Base-by-base conservation (phyloP, 2,888 invertebrate genomes). In the Stenodera caucasica region DNA sequence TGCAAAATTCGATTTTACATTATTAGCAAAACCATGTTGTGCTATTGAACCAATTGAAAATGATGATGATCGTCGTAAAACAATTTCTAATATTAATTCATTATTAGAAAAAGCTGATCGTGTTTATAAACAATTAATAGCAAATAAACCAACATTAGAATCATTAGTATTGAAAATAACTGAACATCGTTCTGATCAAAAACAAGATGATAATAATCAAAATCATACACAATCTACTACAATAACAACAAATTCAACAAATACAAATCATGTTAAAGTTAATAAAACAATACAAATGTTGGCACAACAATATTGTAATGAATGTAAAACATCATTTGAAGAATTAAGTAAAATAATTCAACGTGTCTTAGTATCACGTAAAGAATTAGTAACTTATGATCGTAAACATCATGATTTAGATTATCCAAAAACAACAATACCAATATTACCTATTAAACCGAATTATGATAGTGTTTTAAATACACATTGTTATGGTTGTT, bases 1-100 rank as follows among this genome's bases (percentile, higher is more conserved):
- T 81, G 98, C 98, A 33, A 97, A 98, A 82, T 98, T 98, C 80
- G 98, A 99, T 82, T 95, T 96, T 81, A 94, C 93, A 9, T 84
- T 98, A 60, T 90, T 90, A 5, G 96, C 94, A 5, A 88, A 94
- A 21, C 92, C 95, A 0, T 96, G 95, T 76, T 98, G 95, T 80
- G 97, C 97, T 18, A 96, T 98, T 0, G 98, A 98, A 82, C 95
- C 96, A 11, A 97, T 98, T 21, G 96, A 98, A 80, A 96, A 90
- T 70, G 98, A 98, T 73, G 97, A 98, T 70, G 98, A 98, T 79
- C 85, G 98, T 2, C 94, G 95, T 78, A 97, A 97, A 82, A 95
- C 96, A 63, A 92, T 97, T 23, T 89, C 91, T 35, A 91, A 91
- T 37, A 97, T 98, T 69, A 96, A 97, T 72, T 87, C 90, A 0